Percentiles rank a stretch among this genome's conserved stretches.
phyloP scores from a whole-genome alignment of 2,888 invertebrate genomes.

The Brachylomia viminalis region DNA sequence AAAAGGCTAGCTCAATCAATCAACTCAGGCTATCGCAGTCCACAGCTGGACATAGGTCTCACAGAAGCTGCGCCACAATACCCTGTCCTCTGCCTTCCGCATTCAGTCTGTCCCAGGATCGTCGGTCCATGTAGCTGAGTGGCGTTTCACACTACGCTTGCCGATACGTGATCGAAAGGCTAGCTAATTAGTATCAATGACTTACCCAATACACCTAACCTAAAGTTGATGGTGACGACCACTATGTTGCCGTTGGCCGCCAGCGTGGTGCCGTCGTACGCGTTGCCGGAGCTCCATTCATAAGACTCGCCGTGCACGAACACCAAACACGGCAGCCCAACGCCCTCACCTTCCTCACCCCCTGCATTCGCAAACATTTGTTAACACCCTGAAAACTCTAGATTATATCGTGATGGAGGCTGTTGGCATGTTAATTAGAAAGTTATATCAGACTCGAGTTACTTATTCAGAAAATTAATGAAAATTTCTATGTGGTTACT shows the following conservation, averaged over 20 bases:
- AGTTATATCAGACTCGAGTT: background rate
- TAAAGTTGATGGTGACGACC: conserved; percentile 97
- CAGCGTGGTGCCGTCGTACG: conserved; percentile 98
- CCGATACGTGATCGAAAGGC: background rate
- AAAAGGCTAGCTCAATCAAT: background rate
- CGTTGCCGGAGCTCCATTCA: conserved; percentile 99
- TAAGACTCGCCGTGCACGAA: conserved; percentile 98
- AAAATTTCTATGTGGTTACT: background rate
- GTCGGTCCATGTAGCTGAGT: background rate
- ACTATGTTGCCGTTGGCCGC: conserved; percentile 97
- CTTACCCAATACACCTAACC: conserved; percentile 96
- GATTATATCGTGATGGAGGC: conserved; percentile 14
- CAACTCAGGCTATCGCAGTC: background rate
- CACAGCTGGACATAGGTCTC: too few relatives aligned
- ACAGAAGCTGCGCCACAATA: background rate
- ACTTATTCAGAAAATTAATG: conserved; percentile 16
- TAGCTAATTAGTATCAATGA: conserved; percentile 48
- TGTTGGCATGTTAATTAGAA: conserved; percentile 22
- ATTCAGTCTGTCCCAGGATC: background rate
- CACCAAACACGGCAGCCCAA: conserved; percentile 94
- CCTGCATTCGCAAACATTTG: conserved; percentile 66
- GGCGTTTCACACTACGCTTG: background rate
- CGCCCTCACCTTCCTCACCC: conserved; percentile 85
- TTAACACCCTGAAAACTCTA: conserved; percentile 42
- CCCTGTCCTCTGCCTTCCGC: too few relatives aligned